Evolutionary conservation across 2,888 invertebrate genomes (phyloP), one percentile per base, ranked within the genome.

Genomic region (Sarcophaga variegata): DNA sequence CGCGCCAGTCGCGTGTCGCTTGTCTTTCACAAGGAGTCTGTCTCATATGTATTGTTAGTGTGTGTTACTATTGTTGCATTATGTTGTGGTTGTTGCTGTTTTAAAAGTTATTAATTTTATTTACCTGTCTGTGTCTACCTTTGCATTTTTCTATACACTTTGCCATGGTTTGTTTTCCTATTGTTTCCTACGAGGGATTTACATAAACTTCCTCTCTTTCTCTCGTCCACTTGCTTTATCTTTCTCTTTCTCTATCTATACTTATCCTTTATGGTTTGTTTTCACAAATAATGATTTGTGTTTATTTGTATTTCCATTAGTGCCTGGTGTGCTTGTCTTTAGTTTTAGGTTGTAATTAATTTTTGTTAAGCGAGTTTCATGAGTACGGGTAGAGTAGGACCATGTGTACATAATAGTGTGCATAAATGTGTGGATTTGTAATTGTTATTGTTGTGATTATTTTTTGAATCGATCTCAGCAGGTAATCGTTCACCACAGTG

Each of bases 1-100:
- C 77, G 81, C 86, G 83, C 77, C 86, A 83, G 86, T 81, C 86
- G 70, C 86, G 86, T 86, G 86, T 74, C 83, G 63, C 83, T 69
- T 64, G 37, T 66, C 66, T 59, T 69, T 72, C 63, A 64, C 37
- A 69, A 47, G 54, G 22, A 72, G 69, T 72, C 83, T 80, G 76
- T 72, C 75, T 77, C 62, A 22, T 22, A 20, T 20, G 27, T 20
- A 25, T 67, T 69, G 4, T 69, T 78, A 37, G 27, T 77, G 17
- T 37, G n/a, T 8, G 4, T 69, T 47, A 47, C 59, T 17, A 17
- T 59, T 59, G 14, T 59, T 14, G 37, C 69, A 22, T 62, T 75
- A 69, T 37, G 17, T 63, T 75, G 67, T 37, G 54, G 27, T 45
- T 54, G 70, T 69, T 20, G 47, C 47, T 74, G 54, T 77, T 77